Evolutionary conservation across 2,888 invertebrate species (phyloP), one percentile per base, ranked within the genome.

Genomic region (Gonocerus acuteangulatus): DNA sequence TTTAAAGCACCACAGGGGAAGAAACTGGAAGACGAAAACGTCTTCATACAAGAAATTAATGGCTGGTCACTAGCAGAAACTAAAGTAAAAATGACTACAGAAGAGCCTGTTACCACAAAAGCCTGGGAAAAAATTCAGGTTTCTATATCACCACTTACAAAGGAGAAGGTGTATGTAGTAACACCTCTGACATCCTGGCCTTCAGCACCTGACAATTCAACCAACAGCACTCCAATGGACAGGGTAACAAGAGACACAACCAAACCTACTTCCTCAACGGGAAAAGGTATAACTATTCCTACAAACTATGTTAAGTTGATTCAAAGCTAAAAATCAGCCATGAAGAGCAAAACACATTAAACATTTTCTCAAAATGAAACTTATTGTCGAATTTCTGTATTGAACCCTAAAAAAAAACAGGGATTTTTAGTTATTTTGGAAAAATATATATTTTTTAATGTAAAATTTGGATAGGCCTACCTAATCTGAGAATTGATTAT

Each of bases 91-190:
- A 39, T 62, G 2, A 52, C 64, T 2, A 56, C 62, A 9, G 39
- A 63, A 47, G 47, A 47, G 11, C 51, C 65, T 2, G 22, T 44
- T 1, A 77, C 77, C 2, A 69, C 72, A 7, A 78, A 77, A 54
- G 74, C 78, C 1, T 89, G 88, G 88, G 82, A 83, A 42, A 77
- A 80, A 69, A 78, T 84, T 65, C 80, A 83, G 71, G 81, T 86
- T 1, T 82, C 86, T 16, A 83, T 87, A 71, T 85, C 87, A 11
- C 83, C 87, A n/a, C 74, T 83, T 62, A 87, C 86, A 2, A 84
- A 85, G 70, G 89, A 90, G 74, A 86, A 86, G 71, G 81, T 89
- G 0, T 89, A 89, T 68, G 86, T 90, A 1, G 89, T 90, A 0
- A 90, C 90, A 2, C 88, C 90, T 0, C 83, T 85, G 78, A 76